Evolutionary conservation across 37 sponge, comb jelly and placozoan species (phyloP), one percentile per base, ranked within the genome.

Genomic region (Ephydatia muelleri): DNA sequence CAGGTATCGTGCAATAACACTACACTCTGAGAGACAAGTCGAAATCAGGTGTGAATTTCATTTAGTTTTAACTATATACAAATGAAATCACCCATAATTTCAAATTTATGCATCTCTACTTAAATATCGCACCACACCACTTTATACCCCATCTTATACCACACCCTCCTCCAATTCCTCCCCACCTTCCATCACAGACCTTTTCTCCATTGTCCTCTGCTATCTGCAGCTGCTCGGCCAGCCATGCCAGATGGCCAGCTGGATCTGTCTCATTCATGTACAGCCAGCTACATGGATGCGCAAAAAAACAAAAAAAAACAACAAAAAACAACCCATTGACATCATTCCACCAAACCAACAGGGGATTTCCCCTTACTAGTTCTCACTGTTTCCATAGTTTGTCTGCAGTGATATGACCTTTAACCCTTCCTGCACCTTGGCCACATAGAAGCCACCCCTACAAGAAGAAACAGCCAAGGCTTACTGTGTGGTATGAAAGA

Each of bases 371-470:
- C 49, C 85, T 74, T 36, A 90, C 90, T 88, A 96, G 86, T 93
- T 96, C 49, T 49, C 65, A 65, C 33, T 89, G 67, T 93, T 89
- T 65, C 94, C 91, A 75, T 88, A 96, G 75, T 93, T 93, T 75
- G 87, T 93, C 69, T 96, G 93, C 16, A 96, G 90, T 11, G 97
- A 96, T 9, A 96, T 78, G 16, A 96, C 81, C 36, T 92, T 85
- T 36, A 93, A 77, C 21, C 84, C 84, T 31, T 73, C 47, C 34
- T 49, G 39, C 40, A 91, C 36, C 39, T 73, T 80, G 11, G 81
- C 73, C 29, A 81, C 75, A 76, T 96, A 96, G 87, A 82, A 96
- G 0, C 94, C 92, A 43, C 92, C 97, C 70, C 91, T 88, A 36
- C 37, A 27, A 35, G 30, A 2, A 3, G n/a, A 25, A 43, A 72